phyloP scores from a whole-genome alignment of 2,113 vertebrate species.

The Chaenogobius annularis region DNA sequence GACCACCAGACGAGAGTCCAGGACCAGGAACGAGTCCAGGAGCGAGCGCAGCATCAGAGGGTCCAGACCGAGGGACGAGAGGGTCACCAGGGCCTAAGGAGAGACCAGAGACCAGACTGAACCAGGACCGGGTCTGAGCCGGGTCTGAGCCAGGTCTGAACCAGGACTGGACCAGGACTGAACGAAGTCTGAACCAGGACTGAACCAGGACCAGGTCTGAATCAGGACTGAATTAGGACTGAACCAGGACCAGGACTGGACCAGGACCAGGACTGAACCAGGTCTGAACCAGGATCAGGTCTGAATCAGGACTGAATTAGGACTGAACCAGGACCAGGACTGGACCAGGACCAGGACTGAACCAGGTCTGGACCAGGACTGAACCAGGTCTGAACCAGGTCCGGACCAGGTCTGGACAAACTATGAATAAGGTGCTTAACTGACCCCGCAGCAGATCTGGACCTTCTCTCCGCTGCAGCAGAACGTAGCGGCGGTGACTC shows the following conservation, averaged over 20 bases:
- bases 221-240: background rate
- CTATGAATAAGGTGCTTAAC: background rate
- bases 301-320: background rate
- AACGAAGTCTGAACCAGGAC: background rate
- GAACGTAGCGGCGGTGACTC: background rate
- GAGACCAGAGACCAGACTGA: background rate
- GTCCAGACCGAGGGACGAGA: slow-evolving; percentile 82
- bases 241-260: background rate
- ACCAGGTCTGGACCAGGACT: background rate
- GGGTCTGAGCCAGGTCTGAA: background rate
- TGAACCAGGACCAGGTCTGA: background rate
- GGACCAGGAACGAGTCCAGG: slow-evolving; percentile 83
- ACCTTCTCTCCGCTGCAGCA: background rate
- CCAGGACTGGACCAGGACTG: background rate
- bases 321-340: background rate
- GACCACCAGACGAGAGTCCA: slow-evolving; percentile 86
- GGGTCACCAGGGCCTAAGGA: slow-evolving; percentile 85
- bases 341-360: background rate
- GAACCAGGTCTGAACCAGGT: background rate
- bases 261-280: background rate
- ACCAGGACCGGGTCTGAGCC: background rate
- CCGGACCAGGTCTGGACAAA: background rate
- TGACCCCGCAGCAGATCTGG: background rate
- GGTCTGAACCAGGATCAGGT: background rate
- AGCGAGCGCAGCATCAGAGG: slow-evolving; percentile 81